Evolutionary conservation across 2,888 invertebrate species (phyloP).

Genomic region (Leistus spinibarbis): DNA sequence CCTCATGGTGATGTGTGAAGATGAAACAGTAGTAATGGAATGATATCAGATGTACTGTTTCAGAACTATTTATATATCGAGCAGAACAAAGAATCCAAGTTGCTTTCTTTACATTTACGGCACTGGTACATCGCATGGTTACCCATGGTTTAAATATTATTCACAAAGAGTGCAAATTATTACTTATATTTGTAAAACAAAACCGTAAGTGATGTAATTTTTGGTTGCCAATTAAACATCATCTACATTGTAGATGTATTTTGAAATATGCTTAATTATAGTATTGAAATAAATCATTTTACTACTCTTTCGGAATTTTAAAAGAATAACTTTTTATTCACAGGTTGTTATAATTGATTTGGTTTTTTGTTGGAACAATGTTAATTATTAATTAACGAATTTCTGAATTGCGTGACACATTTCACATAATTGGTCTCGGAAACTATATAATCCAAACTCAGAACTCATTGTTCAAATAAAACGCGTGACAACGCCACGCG

Average conservation of each 20-base stretch:
- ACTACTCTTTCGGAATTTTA: background rate
- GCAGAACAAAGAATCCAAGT: background rate
- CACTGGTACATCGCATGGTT: slow-evolving; percentile 13
- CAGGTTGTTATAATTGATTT: background rate
- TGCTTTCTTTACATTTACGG: background rate
- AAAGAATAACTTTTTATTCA: background rate
- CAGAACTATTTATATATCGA: background rate
- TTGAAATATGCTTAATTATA: background rate
- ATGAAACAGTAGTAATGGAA: slow-evolving; percentile 6
- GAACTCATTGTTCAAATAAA: no score
- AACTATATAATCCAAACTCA: no score
- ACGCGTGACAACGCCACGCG: no score
- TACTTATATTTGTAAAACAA: background rate
- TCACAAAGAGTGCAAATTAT: slow-evolving; percentile 17
- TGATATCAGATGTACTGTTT: background rate
- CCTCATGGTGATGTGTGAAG: slow-evolving; percentile 11
- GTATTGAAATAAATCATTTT: background rate
- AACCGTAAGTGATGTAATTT: background rate
- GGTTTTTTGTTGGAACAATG: no score
- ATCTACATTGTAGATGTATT: background rate
- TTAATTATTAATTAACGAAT: background rate
- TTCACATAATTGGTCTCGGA: background rate
- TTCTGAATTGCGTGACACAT: background rate
- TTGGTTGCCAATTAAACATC: background rate
- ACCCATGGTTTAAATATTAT: slow-evolving; percentile 22